Evolutionary conservation across 2,797 vertebrate genomes (phyloP).

Genomic region (Girardinus metallicus): DNA sequence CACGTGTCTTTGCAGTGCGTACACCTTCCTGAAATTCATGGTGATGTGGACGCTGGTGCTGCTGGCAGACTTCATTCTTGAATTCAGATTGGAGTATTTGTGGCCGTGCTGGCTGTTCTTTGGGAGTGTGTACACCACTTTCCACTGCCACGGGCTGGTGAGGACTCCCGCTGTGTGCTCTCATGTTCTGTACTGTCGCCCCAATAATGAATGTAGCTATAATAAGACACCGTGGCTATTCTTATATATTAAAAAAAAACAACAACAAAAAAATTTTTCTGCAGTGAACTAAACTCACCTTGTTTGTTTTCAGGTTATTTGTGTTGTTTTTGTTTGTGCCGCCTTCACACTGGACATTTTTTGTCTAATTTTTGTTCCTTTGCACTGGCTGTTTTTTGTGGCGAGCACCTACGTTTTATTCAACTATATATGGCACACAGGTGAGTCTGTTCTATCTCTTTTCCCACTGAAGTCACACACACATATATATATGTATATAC

Average conservation of each 20-base stretch:
- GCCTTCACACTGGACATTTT: conserved; percentile 87
- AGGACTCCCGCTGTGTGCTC: conserved; percentile 42
- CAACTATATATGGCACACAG: conserved; percentile 89
- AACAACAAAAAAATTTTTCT: not conserved
- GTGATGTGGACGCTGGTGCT: conserved; percentile 85
- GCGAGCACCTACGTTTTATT: conserved; percentile 87
- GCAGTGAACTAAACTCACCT: conserved; percentile 20
- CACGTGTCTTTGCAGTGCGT: conserved; percentile 71
- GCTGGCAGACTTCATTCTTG: conserved; percentile 85
- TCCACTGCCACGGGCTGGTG: conserved; percentile 88
- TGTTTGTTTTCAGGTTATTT: conserved; percentile 78
- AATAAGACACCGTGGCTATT: conserved; percentile 1
- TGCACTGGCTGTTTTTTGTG: conserved; percentile 87
- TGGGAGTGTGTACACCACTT: conserved; percentile 85
- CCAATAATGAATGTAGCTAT: conserved; percentile 12
- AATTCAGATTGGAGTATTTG: conserved; percentile 86
- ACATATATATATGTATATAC: too few relatives aligned
- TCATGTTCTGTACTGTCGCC: conserved; percentile 6
- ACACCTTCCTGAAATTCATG: conserved; percentile 86
- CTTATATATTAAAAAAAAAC: not conserved
- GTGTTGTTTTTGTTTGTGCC: conserved; percentile 85
- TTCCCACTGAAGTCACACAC: not conserved
- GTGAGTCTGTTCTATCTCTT: conserved; percentile 61
- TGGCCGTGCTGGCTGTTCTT: conserved; percentile 89
- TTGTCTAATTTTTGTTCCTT: conserved; percentile 86